Percentiles rank a stretch among this genome's conserved stretches.
These are phyloP conservation scores for Pogonocichla stellata DNA, from an alignment of 2,113 vertebrate species.

Conservation along the genomic window DNA sequence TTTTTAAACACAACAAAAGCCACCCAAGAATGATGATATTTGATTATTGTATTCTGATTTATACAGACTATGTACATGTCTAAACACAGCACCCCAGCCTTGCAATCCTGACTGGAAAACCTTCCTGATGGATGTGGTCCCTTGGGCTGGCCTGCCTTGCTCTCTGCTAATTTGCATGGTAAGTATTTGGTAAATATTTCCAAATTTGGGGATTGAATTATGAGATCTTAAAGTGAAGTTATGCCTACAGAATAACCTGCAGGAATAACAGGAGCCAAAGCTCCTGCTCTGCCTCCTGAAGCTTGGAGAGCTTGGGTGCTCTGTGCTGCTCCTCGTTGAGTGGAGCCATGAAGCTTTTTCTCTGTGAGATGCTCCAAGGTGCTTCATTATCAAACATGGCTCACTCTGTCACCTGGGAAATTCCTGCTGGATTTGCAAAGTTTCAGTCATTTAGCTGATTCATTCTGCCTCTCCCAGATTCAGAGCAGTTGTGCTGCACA, in stretches of 20 bases:
- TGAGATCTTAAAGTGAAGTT: not conserved
- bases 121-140: rapidly evolving
- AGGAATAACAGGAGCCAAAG: not conserved
- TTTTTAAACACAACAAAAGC: not conserved
- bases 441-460: not conserved
- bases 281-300: not conserved
- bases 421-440: not conserved
- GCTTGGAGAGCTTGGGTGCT: not conserved
- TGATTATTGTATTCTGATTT: not conserved
- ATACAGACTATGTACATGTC: no score
- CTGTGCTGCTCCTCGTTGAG: not conserved
- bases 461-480: not conserved
- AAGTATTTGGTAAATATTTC: not conserved
- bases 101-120: not conserved
- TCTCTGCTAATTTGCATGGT: not conserved
- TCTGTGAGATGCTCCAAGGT: not conserved
- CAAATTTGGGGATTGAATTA: not conserved
- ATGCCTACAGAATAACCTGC: no score
- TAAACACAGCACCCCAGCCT: not conserved
- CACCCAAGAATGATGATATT: not conserved
- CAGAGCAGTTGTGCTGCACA: not conserved
- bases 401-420: not conserved
- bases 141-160: not conserved
- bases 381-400: not conserved
- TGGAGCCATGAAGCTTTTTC: not conserved